Base-by-base conservation (phyloP, 2,888 invertebrate genomes). In the Microplitis manilae region DNA sequence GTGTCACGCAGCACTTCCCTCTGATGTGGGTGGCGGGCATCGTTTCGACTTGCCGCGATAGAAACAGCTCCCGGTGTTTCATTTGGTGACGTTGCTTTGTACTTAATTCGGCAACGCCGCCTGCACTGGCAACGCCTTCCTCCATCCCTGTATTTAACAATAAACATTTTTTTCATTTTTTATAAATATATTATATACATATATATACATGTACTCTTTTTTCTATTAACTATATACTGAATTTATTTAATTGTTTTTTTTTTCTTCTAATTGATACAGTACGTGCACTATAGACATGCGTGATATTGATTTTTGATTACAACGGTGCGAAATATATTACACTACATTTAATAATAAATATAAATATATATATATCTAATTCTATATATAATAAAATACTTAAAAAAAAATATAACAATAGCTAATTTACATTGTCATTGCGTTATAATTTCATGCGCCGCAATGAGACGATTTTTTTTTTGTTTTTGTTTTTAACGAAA, bases 21-120 rank as follows among this genome's bases (percentile, higher is more conserved):
- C 99, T 94, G 88, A 99, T 99, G 92, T 98, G 97, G 80, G 98
- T 99, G 84, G 99, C 99, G 79, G 99, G 98, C 91, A 99, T 93
- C 79, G 98, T 98, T 92, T 99, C 99, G 87, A 98, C 97, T 93
- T 97, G 96, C 86, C 99, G 94, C 71, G 99, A 98, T 83, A 99
- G 93, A 92, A 99, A 99, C 89, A 99, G 93, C 92, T 99, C 99
- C 87, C 98, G 94, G 91, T 99, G 99, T 91, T 97, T 97, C 90
- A 98, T 94, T 91, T 98, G 97, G 92, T 98, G 97, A 87, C 96
- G 94, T 91, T 97, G 96, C 90, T 96, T 96, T 84, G 94, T 93
- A 89, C 94, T 93, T 87, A 97, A 92, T 85, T 93, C 92, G 91
- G 94, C 93, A 87, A 91, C 91, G 87, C 91, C 93, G 83, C 92